Conservation (phyloP, 2,888 invertebrate genomes). For the Imbricaverruca yamaguchii region DNA sequence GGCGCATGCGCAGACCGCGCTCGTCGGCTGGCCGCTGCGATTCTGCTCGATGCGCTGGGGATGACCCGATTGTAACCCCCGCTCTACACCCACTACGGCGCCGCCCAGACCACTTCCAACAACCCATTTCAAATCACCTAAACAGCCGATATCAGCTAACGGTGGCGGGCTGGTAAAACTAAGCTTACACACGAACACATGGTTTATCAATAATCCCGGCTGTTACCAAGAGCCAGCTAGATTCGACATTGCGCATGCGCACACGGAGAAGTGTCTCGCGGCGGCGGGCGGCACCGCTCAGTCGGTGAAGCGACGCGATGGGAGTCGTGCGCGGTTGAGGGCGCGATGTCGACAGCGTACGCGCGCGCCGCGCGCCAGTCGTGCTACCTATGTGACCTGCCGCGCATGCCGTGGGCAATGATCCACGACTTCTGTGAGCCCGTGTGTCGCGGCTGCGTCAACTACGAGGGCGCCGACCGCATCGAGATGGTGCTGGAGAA, state of each 20-base stretch:
- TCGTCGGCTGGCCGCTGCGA: not conserved
- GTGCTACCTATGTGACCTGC: constrained; percentile 98
- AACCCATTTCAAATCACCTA: too few relatives aligned
- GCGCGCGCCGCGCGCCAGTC: constrained; percentile 54
- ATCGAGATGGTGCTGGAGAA: constrained; percentile 93
- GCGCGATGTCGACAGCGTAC: constrained; percentile 25
- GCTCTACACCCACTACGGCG: too few relatives aligned
- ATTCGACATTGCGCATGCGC: not conserved
- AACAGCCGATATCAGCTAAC: too few relatives aligned
- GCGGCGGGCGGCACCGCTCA: not conserved
- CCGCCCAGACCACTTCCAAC: too few relatives aligned
- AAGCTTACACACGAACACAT: too few relatives aligned
- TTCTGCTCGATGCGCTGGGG: not conserved
- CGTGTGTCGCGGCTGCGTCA: constrained; percentile 97
- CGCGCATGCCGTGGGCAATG: constrained; percentile 99
- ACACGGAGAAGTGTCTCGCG: not conserved
- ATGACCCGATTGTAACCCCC: too few relatives aligned
- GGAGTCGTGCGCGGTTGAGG: too few relatives aligned
- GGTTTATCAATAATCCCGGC: not conserved
- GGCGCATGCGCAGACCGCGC: not conserved
- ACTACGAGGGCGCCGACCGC: constrained; percentile 96
- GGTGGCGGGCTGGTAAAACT: too few relatives aligned
- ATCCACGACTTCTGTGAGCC: constrained; percentile 96
- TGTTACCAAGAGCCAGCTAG: not conserved
- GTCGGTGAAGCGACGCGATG: too few relatives aligned